phyloP scores from a whole-genome alignment of 2,888 invertebrate species.

The Heterodera filipjevi region DNA sequence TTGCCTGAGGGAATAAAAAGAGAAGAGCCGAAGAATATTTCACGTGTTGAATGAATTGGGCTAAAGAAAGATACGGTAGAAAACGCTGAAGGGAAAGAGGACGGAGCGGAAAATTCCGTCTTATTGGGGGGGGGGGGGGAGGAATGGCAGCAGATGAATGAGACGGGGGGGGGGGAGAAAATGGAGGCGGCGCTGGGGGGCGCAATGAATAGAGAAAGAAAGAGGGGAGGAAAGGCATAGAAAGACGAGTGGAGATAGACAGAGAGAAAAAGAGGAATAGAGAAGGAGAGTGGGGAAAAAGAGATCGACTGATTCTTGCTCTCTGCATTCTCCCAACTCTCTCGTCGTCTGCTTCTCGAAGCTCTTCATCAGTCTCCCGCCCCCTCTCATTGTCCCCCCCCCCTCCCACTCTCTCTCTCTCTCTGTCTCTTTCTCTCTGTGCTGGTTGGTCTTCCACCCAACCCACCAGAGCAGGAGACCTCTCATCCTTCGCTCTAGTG shows the following conservation, averaged over 20 bases:
- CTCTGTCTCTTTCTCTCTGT: background rate
- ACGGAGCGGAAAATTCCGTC: slow-evolving; percentile 8
- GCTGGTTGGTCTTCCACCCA: slow-evolving; percentile 12
- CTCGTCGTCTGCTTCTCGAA: background rate
- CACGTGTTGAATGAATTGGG: background rate
- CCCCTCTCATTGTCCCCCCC: no score
- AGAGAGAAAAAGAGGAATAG: background rate
- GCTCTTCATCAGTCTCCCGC: slow-evolving; percentile 24
- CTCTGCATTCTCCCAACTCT: no score
- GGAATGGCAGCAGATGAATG: slow-evolving; percentile 12
- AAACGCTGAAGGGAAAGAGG: background rate
- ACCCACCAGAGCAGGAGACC: background rate
- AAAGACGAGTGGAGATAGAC: no score
- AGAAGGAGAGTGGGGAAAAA: background rate
- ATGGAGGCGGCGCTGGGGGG: background rate
- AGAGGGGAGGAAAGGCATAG: no score
- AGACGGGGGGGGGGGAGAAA: background rate
- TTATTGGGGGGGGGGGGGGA: background rate
- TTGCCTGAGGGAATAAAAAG: background rate
- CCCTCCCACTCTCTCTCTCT: no score
- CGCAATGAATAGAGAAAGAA: background rate
- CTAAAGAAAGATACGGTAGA: background rate
- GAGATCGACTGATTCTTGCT: no score
- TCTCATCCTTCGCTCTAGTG: slow-evolving; percentile 12
- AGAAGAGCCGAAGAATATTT: background rate